phyloP scores from a whole-genome alignment of 2,113 vertebrate genomes.

The Silurus meridionalis region DNA sequence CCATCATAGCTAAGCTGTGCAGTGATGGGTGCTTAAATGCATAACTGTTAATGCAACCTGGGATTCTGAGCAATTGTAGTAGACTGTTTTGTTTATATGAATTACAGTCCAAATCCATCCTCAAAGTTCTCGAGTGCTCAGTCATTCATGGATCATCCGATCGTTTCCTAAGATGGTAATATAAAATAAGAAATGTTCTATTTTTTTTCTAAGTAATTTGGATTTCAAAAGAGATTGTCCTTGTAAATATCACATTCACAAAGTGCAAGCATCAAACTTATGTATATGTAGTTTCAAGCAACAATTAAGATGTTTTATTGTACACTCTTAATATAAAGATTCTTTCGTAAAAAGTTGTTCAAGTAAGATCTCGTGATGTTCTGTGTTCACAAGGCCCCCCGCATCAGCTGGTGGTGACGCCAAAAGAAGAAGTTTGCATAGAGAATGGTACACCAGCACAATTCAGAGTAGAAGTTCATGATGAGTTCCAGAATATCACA shows the following conservation, averaged over 20 bases:
- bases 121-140: too few species aligned
- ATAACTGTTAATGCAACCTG: too few species aligned
- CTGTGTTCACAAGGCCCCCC: slow-evolving; percentile 75
- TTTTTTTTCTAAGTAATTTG: not conserved
- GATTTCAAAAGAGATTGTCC: not conserved
- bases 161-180: too few species aligned
- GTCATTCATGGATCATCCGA: too few species aligned
- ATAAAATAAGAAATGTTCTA: not conserved
- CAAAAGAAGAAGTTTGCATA: slow-evolving; percentile 74
- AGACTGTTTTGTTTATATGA: too few species aligned
- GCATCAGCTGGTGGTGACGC: slow-evolving; percentile 75
- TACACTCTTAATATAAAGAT: not conserved
- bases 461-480: slow-evolving; percentile 82
- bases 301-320: not conserved
- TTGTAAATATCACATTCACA: not conserved
- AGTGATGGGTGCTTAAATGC: too few species aligned
- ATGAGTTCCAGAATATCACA: slow-evolving; percentile 85
- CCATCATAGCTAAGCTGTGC: too few species aligned
- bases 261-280: not conserved
- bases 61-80: too few species aligned
- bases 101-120: too few species aligned
- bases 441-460: slow-evolving; percentile 81
- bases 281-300: not conserved
- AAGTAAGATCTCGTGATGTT: not conserved
- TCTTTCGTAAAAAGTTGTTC: not conserved